A percentile compares a stretch with the other conserved stretches of the same genome.
These are phyloP conservation scores for Poeciliopsis presidionis DNA, from an alignment of 2,797 vertebrate species.

Conservation along the genomic window DNA sequence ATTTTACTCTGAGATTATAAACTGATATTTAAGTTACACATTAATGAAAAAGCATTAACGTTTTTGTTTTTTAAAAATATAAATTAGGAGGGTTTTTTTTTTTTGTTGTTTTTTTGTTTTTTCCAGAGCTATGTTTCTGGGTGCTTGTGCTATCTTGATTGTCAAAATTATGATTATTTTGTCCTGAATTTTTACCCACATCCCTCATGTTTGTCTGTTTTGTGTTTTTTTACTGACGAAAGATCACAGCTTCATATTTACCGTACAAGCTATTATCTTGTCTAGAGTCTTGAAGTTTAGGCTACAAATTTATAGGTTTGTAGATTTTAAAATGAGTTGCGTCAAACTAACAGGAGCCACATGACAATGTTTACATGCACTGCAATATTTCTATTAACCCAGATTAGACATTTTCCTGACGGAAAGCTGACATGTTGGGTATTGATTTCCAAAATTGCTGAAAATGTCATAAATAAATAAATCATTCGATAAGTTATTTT, in stretches of 20 bases:
- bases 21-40: slow-evolving; percentile 1
- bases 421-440: not conserved
- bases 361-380: slow-evolving; percentile 8
- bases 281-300: slow-evolving; percentile 3
- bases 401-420: not conserved
- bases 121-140: not conserved
- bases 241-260: slow-evolving; percentile 14
- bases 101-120: not conserved
- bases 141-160: not conserved
- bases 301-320: not conserved
- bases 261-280: slow-evolving; percentile 1
- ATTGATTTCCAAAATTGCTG: not conserved
- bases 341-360: slow-evolving; percentile 1
- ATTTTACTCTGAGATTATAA: not conserved
- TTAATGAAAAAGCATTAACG: not conserved
- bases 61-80: not conserved
- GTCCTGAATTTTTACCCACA: not conserved
- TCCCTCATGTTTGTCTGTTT: too few species aligned
- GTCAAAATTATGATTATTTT: not conserved
- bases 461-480: not conserved
- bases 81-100: not conserved
- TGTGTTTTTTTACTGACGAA: not conserved
- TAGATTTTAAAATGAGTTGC: not conserved
- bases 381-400: not conserved
- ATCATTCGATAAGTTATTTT: not conserved